Conservation (phyloP, 2,888 invertebrate genomes). For the Tridacna gigas region DNA sequence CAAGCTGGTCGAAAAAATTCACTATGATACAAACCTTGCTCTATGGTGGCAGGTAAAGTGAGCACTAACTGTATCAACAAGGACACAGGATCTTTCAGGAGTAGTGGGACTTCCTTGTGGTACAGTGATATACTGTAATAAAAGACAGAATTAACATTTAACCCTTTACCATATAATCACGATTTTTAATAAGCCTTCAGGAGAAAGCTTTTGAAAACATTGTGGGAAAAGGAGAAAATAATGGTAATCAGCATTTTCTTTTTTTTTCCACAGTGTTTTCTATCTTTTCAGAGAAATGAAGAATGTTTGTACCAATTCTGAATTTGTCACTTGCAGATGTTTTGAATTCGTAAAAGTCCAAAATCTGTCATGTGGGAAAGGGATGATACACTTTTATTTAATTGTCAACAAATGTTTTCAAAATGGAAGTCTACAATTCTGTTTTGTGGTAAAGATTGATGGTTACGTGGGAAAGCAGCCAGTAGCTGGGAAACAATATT, state of each 20-base stretch:
- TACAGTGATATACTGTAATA: slow-evolving; percentile 73
- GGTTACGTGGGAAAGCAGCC: too few species aligned
- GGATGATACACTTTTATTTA: too few species aligned
- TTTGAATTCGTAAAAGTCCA: too few species aligned
- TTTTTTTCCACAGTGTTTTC: neutral
- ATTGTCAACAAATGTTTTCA: too few species aligned
- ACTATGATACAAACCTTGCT: slow-evolving; percentile 90
- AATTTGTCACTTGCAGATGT: too few species aligned
- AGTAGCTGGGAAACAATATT: too few species aligned
- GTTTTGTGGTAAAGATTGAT: too few species aligned
- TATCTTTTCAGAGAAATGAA: too few species aligned
- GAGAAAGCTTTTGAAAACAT: neutral
- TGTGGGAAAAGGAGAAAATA: neutral
- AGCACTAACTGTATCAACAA: slow-evolving; percentile 94
- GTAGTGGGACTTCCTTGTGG: slow-evolving; percentile 90
- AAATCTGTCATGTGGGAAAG: too few species aligned
- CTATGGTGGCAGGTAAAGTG: slow-evolving; percentile 93
- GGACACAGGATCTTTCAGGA: slow-evolving; percentile 94
- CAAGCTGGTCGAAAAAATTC: too few species aligned
- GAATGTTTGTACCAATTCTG: too few species aligned
- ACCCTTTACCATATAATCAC: neutral
- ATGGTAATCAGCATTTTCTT: neutral
- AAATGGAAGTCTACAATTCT: too few species aligned
- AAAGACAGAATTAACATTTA: neutral
- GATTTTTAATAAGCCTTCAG: neutral